Evolutionary conservation across 2,888 invertebrate species (phyloP).

Genomic region (Ectemnius continuus): DNA sequence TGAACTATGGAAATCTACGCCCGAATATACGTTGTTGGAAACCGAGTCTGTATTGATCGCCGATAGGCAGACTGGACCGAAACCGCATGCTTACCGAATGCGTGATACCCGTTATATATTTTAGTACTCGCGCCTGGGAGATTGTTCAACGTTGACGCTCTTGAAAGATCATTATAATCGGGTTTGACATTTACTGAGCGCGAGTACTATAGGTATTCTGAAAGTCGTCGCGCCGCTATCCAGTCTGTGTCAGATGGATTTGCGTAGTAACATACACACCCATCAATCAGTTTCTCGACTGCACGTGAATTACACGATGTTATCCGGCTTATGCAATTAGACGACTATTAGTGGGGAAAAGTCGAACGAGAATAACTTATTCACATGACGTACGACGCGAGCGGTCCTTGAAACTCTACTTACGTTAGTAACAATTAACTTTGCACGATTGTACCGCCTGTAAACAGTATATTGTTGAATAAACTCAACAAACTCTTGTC

Average conservation of each 20-base stretch:
- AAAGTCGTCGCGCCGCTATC: no score
- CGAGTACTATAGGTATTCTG: no score
- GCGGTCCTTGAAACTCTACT: slow-evolving; percentile 20
- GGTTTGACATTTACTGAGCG: no score
- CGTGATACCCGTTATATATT: neutral
- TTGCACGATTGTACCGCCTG: neutral
- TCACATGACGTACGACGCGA: slow-evolving; percentile 2
- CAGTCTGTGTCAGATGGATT: no score
- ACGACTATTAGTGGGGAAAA: slow-evolving; percentile 24
- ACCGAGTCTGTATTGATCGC: neutral
- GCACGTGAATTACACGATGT: slow-evolving; percentile 5
- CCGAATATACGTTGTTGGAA: neutral
- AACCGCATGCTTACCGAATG: neutral
- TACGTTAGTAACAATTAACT: neutral
- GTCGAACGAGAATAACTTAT: slow-evolving; percentile 34
- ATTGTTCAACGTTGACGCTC: no score
- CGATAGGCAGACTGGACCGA: neutral
- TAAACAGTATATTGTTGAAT: no score
- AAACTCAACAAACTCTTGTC: no score
- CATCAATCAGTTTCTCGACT: neutral
- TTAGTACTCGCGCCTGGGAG: no score
- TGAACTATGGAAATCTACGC: neutral
- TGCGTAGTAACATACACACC: neutral
- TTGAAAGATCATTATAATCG: no score
- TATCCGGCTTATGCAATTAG: slow-evolving; percentile 31